Conservation (phyloP, 2,888 invertebrate species). For the Mythimna vitellina region DNA sequence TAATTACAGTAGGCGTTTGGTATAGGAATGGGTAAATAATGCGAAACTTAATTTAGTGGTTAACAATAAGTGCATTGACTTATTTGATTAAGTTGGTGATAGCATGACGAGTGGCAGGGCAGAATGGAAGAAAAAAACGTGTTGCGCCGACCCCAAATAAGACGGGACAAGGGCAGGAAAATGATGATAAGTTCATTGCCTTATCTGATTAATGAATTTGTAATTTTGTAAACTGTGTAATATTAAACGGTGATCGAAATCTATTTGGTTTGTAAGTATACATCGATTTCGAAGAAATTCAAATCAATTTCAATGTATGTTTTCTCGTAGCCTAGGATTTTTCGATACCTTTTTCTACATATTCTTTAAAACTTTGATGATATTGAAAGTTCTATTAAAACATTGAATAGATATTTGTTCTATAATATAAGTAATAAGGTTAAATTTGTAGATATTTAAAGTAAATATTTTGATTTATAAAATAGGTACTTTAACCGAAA, state of each 20-base stretch:
- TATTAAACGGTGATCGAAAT: conserved; percentile 11
- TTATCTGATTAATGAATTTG: conserved; percentile 32
- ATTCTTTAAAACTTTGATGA: neutral
- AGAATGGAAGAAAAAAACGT: too few species aligned
- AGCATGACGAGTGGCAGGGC: too few species aligned
- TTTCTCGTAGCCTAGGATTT: too few species aligned
- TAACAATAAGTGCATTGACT: conserved; percentile 53
- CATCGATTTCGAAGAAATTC: neutral
- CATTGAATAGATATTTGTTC: neutral
- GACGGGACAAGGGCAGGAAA: too few species aligned
- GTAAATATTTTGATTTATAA: neutral
- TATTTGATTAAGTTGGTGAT: conserved; percentile 43
- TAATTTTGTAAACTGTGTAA: neutral
- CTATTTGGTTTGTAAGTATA: neutral
- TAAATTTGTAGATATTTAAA: neutral
- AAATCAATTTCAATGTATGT: neutral
- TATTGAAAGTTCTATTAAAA: neutral
- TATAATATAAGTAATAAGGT: neutral
- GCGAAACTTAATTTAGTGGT: conserved; percentile 12
- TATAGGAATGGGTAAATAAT: conserved; percentile 23
- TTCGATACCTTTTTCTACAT: too few species aligned
- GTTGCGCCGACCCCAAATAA: too few species aligned
- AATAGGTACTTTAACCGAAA: neutral
- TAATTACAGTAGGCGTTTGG: conserved; percentile 43
- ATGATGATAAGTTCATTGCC: conserved; percentile 60